Base-by-base conservation (phyloP, 2,888 invertebrate species). In the Pegoplata infirma region DNA sequence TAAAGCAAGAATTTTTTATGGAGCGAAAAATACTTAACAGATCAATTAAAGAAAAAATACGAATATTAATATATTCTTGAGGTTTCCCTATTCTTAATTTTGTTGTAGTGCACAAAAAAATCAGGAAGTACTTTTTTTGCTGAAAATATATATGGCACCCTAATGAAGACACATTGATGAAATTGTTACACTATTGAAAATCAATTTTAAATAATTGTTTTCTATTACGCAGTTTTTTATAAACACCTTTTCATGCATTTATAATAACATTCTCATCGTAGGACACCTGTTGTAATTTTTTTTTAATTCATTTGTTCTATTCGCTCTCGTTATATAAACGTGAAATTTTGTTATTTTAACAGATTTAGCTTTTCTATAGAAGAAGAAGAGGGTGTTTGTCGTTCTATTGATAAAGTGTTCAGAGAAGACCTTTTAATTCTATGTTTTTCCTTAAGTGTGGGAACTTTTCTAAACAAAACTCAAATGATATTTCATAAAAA, bases 201-300 rank as follows among this genome's bases (percentile, higher is more conserved):
- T 71, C 71, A 61, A 71, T 76, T 69, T 66, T 21, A 32, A 25
- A 16, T 55, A 66, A 68, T 73, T 76, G 58, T 77, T 59, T 53
- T 64, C 66, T 78, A 69, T 69, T 69, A 56, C 81, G 83, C 83
- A 82, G 76, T 75, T 75, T 63, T 47, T 40, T 40, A 4, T 5
- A 59, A 59, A 59, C 47, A 63, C 49, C 55, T 56, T 49, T 49
- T 17, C 6, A 8, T 32, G 16, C 44, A 17, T n/a, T 32, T 2
- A 4, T 51, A 58, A 36, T n/a, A n/a, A n/a, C 28, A 10, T 56
- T 10, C 12, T 32, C 46, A 46, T 36, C 21, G 32, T 17, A 32
- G 68, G 25, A 47, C 68, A 36, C 53, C 58, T 72, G 49, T 66
- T 36, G 40, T 44, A 23, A 28, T 23, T 63, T 47, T 23, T 63